Base-by-base conservation (phyloP, 2,888 invertebrate species). In the Temnothorax ravouxi region DNA sequence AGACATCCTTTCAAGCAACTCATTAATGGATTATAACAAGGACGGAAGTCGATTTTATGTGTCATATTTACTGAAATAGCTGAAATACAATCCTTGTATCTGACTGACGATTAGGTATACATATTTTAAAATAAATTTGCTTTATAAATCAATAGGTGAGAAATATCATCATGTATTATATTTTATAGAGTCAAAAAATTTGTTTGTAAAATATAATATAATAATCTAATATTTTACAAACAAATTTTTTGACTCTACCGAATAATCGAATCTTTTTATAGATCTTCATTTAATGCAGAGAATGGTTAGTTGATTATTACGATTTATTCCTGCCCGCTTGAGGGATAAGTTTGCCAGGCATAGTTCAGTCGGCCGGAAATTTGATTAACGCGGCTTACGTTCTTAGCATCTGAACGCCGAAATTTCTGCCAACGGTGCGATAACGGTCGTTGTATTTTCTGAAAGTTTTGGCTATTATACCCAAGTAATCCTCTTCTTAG, bases 381-480 rank as follows among this genome's bases (percentile, higher is more conserved):
- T 79, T 79, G 74, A 79, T 79, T 79, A 80, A 80, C n/a, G 18
- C 18, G 47, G 25, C 13, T 80, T 29, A 44, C 18, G 41, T 71
- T 21, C 38, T 52, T 44, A 77, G 5, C 34, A 21, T 72, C 34
- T 34, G 5, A 34, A 59, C 47, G 8, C 3, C 59, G 52, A 75
- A 80, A 75, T 74, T 72, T 80, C 59, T 59, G 47, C 50, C 50
- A 84, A 83, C 82, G 84, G 56, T 50, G 72, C 81, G 50, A 89
- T 88, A 82, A 84, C 59, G 15, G 69, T 66, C 69, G 74, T 50
- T 8, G 64, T 47, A 66, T 84, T 77, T 85, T 84, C 74, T 77
- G 77, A 84, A 88, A 86, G 79, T 91, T 91, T 84, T 75, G 67
- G 66, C 79, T 86, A 88, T 84, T 91, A 85, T 83, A 83, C 84